Conservation (phyloP, 1,140 invertebrate species). For the Brachionus manjavacas region DNA sequence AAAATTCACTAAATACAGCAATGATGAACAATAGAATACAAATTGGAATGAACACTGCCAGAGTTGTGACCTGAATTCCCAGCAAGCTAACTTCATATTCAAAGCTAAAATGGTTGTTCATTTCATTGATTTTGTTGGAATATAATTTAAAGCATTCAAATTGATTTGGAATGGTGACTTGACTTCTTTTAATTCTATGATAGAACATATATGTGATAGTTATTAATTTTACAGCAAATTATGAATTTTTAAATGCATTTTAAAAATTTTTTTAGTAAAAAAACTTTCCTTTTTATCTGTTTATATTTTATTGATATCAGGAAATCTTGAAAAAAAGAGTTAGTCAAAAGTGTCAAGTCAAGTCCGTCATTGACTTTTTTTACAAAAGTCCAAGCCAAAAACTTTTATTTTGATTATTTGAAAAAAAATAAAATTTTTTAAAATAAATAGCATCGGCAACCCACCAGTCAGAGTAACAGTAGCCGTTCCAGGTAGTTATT, state of each 20-base stretch:
- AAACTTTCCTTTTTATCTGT: neutral
- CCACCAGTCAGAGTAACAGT: too few relatives aligned
- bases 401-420: too few relatives aligned
- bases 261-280: neutral
- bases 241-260: neutral
- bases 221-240: neutral
- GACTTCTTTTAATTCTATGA: neutral
- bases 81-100: neutral
- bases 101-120: neutral
- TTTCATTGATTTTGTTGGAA: neutral
- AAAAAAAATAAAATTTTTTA: too few relatives aligned
- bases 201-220: too few relatives aligned
- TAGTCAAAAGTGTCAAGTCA: too few relatives aligned
- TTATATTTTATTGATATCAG: neutral
- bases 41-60: neutral
- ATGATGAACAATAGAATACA: neutral
- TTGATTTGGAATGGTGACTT: neutral
- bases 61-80: neutral
- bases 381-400: too few relatives aligned
- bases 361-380: too few relatives aligned
- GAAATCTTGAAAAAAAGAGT: too few relatives aligned
- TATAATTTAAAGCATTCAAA: neutral
- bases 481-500: too few relatives aligned
- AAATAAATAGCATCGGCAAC: too few relatives aligned
- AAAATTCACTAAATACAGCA: conserved; percentile 9